phyloP scores from a whole-genome alignment of 2,113 vertebrate genomes.

The Pyxicephalus adspersus region DNA sequence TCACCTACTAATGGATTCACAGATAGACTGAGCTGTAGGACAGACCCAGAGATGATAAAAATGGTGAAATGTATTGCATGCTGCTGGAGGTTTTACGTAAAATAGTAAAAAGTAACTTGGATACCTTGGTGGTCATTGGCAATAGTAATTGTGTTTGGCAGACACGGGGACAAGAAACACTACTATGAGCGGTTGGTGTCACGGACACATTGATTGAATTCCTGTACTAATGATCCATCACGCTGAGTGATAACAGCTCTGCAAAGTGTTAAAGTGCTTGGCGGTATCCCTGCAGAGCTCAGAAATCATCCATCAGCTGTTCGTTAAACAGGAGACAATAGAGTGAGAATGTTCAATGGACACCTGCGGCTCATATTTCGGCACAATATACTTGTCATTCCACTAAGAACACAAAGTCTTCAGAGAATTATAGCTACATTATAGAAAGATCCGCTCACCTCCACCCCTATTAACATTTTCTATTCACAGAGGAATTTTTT shows the following conservation, averaged over 20 bases:
- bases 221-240: background rate
- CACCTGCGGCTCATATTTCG: background rate
- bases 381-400: too few species aligned
- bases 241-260: conserved; percentile 16
- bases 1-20: background rate
- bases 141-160: background rate
- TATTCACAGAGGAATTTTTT: too few species aligned
- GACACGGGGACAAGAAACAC: background rate
- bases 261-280: background rate
- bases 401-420: too few species aligned
- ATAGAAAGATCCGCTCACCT: too few species aligned
- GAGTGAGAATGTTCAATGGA: too few species aligned
- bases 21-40: background rate
- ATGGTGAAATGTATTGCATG: background rate
- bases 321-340: conserved; percentile 9
- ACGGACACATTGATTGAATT: background rate
- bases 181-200: background rate
- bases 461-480: too few species aligned
- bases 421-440: too few species aligned
- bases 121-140: background rate
- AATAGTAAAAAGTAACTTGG: background rate
- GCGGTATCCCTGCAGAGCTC: background rate
- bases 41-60: background rate
- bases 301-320: background rate
- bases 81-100: background rate